Conservation (phyloP, 2,888 invertebrate species). For the Sepiola atlantica region DNA sequence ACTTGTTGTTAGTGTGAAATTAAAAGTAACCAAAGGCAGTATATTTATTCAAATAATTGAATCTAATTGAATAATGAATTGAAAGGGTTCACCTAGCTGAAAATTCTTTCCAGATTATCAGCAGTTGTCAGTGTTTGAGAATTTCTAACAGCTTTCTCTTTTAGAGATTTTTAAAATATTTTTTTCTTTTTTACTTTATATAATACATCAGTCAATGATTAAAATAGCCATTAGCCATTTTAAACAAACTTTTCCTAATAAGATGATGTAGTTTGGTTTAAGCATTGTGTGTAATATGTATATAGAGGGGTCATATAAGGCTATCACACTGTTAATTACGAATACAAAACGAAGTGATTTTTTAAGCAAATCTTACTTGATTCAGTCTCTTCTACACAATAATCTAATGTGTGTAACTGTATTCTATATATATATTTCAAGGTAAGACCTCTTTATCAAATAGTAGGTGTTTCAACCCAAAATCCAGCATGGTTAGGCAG, state of each 20-base stretch:
- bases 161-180: neutral
- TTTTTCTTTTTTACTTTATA: neutral
- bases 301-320: too few species aligned
- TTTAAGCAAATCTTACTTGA: too few species aligned
- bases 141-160: neutral
- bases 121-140: neutral
- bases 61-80: slow-evolving; percentile 18
- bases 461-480: too few species aligned
- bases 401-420: too few species aligned
- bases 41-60: neutral
- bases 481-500: too few species aligned
- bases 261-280: too few species aligned
- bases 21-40: neutral
- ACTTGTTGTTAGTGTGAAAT: neutral
- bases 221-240: neutral
- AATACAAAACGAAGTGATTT: too few species aligned
- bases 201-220: neutral
- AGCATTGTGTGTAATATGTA: too few species aligned
- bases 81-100: neutral
- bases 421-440: too few species aligned
- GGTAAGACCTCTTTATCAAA: too few species aligned
- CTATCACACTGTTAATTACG: too few species aligned
- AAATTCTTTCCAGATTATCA: neutral
- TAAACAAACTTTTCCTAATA: neutral
- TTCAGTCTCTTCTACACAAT: too few species aligned